Base-by-base conservation (phyloP, 2,797 vertebrate species). In the Dallia pectoralis region DNA sequence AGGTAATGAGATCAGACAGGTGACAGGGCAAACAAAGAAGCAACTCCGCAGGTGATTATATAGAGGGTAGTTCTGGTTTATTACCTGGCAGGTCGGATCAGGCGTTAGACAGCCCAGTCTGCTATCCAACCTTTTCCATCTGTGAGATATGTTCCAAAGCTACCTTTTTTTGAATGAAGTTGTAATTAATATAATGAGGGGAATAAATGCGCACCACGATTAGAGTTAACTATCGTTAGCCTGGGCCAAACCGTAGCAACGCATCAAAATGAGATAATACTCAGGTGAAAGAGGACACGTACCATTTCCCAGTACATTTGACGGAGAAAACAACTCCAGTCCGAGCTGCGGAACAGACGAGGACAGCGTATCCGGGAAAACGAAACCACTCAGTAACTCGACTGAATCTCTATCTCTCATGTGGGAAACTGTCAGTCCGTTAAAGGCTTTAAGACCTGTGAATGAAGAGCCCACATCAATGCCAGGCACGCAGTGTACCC, bases 41-140 rank as follows among this genome's bases (percentile, higher is more conserved):
- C 29, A 9, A 12, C n/a, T 25, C 32, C 11, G 5, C 29, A n/a
- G 49, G 4, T 33, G 72, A 69, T 70, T 66, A 70, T 80, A 75
- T 78, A 71, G 83, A 83, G 86, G 72, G 77, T 81, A 79, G 84
- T 85, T 73, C 79, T 73, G 76, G 70, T 83, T 79, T 81, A 82
- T 66, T 64, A 29, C 48, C 15, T 3, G 74, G 49, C 67, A 63
- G 22, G 51, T 68, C 72, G 53, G 74, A 86, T 79, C 40, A 70
- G 53, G 81, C 67, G 62, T 74, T 86, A 86, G 88, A 87, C 84
- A 84, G 81, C 75, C 29, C 12, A 29, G 30, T 63, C 27, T 32
- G 53, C 48, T 22, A n/a, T 32, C 27, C 7, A 53, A 56, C 56
- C 68, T 69, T 16, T 30, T 53, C 68, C 48, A n/a, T 32, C 16